Evolutionary conservation across 2,888 invertebrate genomes (phyloP), one percentile per base, ranked within the genome.

Genomic region (Cerastis leucographa): DNA sequence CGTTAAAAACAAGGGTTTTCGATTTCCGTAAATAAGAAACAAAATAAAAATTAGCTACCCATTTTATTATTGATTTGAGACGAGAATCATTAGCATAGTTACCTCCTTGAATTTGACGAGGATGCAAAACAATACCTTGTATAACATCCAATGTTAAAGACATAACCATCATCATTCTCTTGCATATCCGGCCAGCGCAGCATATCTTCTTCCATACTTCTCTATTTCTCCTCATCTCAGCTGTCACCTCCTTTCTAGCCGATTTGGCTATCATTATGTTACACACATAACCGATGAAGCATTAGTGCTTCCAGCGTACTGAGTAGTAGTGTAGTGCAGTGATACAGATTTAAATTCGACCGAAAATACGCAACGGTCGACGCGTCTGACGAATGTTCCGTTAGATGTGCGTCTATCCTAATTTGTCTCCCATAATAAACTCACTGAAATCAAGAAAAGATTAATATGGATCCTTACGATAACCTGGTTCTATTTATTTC

Each of bases 371-470:
- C 14, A 54, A 25, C 12, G 12, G 54, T 12, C n/a, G 29, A 17
- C 14, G 17, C 59, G 19, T 29, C 19, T 35, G 4, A 9, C 17
- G 8, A 0, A 61, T 61, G 11, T 35, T 35, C 22, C 22, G 61
- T 35, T 22, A 35, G 35, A 35, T 61, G 22, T 22, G 22, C 19
- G 61, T 61, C 11, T 3, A 42, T 14, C 40, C n/a, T n/a, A 44
- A 61, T 44, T 35, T 2, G 19, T 42, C 11, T 40, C 49, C 14
- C 19, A 25, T 7, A 42, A 56, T 56, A 49, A 44, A 49, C 17
- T n/a, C 25, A 29, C 59, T 29, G 17, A 54, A 81, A 49, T 66
- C 14, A 73, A 56, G 42, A 44, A 17, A 80, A 56, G n/a, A 17
- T 72, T 78, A n/a, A 42, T 17, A 22, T 6, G 46, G 46, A 22